A percentile compares a stretch with the other conserved stretches of the same genome.
phyloP scores from a whole-genome alignment of 2,888 invertebrate genomes.

The Yponomeuta cagnagella region DNA sequence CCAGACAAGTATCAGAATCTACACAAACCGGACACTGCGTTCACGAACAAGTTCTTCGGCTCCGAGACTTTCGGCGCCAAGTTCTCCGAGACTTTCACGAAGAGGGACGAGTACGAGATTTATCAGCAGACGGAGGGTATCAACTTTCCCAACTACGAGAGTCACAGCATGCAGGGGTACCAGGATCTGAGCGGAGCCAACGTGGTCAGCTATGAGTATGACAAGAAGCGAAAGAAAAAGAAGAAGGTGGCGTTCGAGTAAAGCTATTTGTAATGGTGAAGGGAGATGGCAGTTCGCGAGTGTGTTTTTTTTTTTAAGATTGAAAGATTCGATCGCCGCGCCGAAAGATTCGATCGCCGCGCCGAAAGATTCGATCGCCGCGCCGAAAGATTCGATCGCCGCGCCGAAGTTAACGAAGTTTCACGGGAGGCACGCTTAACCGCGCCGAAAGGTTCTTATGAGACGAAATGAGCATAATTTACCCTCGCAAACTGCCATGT shows the following conservation, averaged over 20 bases:
- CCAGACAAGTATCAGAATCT: conserved; percentile 55
- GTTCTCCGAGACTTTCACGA: conserved; percentile 54
- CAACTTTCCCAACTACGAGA: conserved; percentile 54
- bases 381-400: no score
- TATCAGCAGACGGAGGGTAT: conserved; percentile 58
- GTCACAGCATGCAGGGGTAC: conserved; percentile 46
- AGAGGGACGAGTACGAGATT: conserved; percentile 30
- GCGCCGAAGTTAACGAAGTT: no score
- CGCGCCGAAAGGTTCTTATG: no score
- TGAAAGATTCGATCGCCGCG: no score
- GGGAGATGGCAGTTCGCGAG: background rate
- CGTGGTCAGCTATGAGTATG: conserved; percentile 42
- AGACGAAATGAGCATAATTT: no score
- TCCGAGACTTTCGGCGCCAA: conserved; percentile 54
- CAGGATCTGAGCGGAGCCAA: conserved; percentile 57
- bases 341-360: no score
- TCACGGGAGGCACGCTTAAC: no score
- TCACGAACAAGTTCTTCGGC: conserved; percentile 50
- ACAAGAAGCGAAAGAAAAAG: conserved; percentile 44
- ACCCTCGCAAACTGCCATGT: no score
- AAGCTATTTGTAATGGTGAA: background rate
- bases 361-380: no score
- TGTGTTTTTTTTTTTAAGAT: background rate
- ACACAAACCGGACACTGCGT: conserved; percentile 37
- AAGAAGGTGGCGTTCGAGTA: conserved; percentile 28